Evolutionary conservation across 2,113 vertebrate species (phyloP).

Genomic region (Diphyllodes magnificus): DNA sequence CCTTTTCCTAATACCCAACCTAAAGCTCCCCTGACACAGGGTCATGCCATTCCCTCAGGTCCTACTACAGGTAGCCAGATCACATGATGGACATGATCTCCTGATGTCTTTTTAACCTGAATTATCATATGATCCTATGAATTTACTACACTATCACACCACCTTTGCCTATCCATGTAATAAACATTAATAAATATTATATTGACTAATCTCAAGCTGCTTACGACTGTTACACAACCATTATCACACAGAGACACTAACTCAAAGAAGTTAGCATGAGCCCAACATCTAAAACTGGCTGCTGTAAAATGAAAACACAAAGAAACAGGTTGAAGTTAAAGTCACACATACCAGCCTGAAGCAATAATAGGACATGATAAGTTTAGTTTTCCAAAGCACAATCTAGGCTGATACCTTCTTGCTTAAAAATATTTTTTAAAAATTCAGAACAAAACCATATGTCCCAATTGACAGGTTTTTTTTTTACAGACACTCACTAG

Average conservation of each 20-base stretch:
- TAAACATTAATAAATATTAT: not conserved
- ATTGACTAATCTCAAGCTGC: not conserved
- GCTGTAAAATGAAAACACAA: not conserved
- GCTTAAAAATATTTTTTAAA: not conserved
- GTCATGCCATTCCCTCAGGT: not conserved
- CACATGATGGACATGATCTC: not conserved
- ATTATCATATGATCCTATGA: not conserved
- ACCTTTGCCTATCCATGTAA: not conserved
- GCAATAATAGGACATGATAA: fast-evolving
- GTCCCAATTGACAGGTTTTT: not conserved
- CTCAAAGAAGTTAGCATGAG: not conserved
- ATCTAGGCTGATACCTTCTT: not conserved
- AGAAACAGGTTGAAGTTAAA: not conserved
- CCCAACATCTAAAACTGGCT: not conserved
- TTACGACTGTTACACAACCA: not conserved
- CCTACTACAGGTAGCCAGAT: not conserved
- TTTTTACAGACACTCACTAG: not conserved
- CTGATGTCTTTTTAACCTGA: not conserved
- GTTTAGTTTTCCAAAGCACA: not conserved
- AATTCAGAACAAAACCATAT: not conserved
- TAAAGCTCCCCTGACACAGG: not conserved
- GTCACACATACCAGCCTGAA: not conserved
- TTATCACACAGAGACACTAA: not conserved
- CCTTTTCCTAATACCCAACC: not conserved
- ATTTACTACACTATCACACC: not conserved